These are phyloP conservation scores for Cancer borealis DNA, from an alignment of 2,888 invertebrate genomes.

Conservation along the genomic window DNA sequence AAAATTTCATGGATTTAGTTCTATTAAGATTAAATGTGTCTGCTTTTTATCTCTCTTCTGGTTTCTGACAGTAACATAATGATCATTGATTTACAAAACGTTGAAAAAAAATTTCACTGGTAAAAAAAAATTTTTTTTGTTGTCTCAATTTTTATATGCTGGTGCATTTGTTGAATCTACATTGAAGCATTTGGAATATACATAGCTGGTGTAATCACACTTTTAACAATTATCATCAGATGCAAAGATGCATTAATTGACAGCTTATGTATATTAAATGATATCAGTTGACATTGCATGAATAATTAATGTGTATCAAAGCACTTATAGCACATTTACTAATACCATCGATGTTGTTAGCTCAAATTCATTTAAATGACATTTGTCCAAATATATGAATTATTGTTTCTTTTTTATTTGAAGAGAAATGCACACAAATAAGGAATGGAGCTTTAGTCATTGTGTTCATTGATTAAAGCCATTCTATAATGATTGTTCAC, in stretches of 20 bases:
- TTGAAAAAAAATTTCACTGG: not conserved
- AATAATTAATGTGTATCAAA: not conserved
- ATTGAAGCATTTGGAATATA: not conserved
- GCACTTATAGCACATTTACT: constrained; percentile 26
- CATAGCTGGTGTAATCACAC: not conserved
- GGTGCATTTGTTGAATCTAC: not conserved
- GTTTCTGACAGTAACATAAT: not conserved
- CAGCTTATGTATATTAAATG: not conserved
- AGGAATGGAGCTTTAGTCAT: not conserved
- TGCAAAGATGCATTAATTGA: not conserved
- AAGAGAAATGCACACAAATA: not conserved
- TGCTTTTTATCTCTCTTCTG: not conserved
- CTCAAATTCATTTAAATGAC: not conserved
- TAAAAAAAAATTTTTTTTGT: not conserved
- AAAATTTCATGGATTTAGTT: not conserved
- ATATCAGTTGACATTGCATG: constrained; percentile 27
- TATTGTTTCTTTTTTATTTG: not conserved
- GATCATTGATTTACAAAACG: not conserved
- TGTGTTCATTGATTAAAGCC: not conserved
- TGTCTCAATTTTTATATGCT: not conserved
- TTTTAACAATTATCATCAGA: not conserved
- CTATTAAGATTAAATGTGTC: not conserved
- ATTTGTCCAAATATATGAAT: constrained; percentile 10
- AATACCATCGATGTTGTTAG: not conserved
- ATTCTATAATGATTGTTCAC: not conserved